These are phyloP conservation scores for Ibycter americanus DNA, from an alignment of 2,797 vertebrate species.

Conservation along the genomic window DNA sequence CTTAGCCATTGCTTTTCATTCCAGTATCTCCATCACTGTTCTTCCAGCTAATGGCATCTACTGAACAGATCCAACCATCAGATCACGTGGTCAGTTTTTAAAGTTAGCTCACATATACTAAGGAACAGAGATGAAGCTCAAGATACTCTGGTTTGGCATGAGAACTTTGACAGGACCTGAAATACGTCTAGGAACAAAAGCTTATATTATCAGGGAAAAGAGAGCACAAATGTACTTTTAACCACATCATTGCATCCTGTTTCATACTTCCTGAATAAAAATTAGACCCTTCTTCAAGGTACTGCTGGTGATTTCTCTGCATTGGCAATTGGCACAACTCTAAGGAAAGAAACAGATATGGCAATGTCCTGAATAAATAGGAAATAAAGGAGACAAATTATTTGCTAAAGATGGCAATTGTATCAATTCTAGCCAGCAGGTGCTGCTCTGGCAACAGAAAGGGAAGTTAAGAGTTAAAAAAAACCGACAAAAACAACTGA, in stretches of 20 bases:
- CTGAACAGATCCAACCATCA: background rate
- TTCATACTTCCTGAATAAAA: background rate
- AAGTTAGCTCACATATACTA: background rate
- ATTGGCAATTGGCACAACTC: background rate
- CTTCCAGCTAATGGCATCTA: background rate
- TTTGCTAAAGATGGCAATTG: background rate
- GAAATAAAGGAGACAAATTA: background rate
- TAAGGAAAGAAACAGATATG: background rate
- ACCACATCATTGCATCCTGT: background rate
- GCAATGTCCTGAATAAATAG: background rate
- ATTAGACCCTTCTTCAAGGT: background rate
- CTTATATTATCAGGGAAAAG: background rate
- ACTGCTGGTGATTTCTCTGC: background rate
- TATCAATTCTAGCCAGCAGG: constrained; percentile 52
- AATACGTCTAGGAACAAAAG: background rate
- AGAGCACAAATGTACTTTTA: background rate
- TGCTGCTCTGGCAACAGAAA: constrained; percentile 59
- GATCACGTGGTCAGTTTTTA: background rate
- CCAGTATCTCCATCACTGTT: background rate
- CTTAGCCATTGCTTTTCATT: background rate
- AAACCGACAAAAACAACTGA: background rate
- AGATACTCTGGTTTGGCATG: background rate
- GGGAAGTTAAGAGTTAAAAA: background rate
- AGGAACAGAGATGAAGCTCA: background rate
- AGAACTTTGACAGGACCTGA: background rate